These are phyloP conservation scores for Pocota personata DNA, from an alignment of 2,888 invertebrate species.

Conservation along the genomic window DNA sequence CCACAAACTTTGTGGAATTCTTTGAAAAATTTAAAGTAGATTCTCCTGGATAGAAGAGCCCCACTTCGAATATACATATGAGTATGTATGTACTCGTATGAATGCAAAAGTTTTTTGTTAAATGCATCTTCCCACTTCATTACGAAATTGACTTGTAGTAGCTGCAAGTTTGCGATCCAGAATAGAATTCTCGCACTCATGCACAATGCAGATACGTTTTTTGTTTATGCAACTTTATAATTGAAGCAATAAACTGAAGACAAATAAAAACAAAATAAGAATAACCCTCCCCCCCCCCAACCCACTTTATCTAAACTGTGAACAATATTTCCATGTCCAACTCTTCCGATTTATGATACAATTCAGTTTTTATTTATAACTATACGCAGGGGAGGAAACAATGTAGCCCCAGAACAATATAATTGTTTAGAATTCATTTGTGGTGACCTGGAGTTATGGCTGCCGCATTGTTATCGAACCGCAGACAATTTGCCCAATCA, in stretches of 20 bases:
- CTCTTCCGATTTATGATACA: slow-evolving; percentile 22
- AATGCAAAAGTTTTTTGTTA: no score
- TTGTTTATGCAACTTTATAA: neutral
- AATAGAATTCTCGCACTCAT: no score
- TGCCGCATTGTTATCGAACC: slow-evolving; percentile 68
- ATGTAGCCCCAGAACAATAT: slow-evolving; percentile 35
- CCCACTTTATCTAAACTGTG: slow-evolving; percentile 3
- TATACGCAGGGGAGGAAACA: neutral
- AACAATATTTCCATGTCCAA: slow-evolving; percentile 18
- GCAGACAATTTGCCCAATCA: slow-evolving; percentile 55
- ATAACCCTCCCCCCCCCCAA: neutral
- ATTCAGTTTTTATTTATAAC: slow-evolving; percentile 16
- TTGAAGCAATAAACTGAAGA: neutral
- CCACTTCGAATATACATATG: no score
- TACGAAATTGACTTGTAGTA: no score
- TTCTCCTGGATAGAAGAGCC: no score
- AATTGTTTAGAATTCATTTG: slow-evolving; percentile 67
- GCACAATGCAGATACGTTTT: neutral
- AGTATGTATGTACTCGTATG: no score
- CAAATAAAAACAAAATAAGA: neutral
- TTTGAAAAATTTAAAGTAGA: no score
- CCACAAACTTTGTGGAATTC: no score
- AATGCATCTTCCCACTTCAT: no score
- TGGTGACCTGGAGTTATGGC: slow-evolving; percentile 50
- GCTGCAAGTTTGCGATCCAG: no score